Evolutionary conservation across 2,113 vertebrate genomes (phyloP).

Genomic region (Anguilla japonica): DNA sequence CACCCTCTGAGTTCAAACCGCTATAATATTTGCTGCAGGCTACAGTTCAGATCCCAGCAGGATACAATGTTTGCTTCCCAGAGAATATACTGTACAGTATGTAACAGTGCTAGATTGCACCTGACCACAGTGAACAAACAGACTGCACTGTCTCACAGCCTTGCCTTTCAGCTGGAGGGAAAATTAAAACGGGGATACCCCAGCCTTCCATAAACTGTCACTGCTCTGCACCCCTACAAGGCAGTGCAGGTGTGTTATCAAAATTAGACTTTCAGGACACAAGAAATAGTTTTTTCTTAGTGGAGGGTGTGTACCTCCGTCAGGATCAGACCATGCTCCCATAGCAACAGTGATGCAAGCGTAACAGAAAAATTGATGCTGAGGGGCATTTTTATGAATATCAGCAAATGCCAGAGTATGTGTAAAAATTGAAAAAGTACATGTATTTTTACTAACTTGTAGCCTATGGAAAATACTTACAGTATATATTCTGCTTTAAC

Average conservation of each 20-base stretch:
- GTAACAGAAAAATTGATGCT: background rate
- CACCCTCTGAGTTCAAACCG: background rate
- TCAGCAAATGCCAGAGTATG: background rate
- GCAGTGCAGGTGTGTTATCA: background rate
- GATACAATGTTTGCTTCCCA: background rate
- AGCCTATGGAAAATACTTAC: background rate
- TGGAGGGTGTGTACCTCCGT: background rate
- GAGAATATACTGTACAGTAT: background rate
- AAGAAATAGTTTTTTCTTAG: too few relatives aligned
- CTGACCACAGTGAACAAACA: background rate
- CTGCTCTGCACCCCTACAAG: background rate
- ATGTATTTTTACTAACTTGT: background rate
- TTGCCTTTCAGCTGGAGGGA: background rate
- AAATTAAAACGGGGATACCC: background rate
- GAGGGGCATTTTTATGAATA: background rate
- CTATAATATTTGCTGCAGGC: slow-evolving; percentile 29
- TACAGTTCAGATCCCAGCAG: slow-evolving; percentile 19
- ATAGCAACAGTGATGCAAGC: background rate
- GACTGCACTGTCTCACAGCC: slow-evolving; percentile 9
- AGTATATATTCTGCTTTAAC: too few relatives aligned
- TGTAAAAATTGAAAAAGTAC: too few relatives aligned
- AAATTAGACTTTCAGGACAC: background rate
- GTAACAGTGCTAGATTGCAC: background rate
- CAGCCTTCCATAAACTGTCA: background rate
- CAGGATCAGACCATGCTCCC: background rate